These are phyloP conservation scores for Buathra laborator DNA, from an alignment of 2,888 invertebrate genomes.

Conservation along the genomic window DNA sequence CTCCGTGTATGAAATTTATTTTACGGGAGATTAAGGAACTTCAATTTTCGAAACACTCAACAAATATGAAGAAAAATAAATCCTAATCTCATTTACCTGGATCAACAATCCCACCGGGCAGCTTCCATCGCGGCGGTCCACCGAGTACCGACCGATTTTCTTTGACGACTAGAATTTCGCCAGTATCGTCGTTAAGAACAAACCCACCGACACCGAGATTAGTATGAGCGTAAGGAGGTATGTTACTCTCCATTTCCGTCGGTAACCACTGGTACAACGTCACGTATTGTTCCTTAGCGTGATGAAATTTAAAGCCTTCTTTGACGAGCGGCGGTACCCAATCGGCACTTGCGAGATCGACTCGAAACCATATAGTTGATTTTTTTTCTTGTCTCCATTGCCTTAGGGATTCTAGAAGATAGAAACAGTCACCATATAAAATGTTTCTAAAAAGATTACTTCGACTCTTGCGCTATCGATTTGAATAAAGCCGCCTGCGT, in stretches of 20 bases:
- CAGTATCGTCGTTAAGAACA: slow-evolving; percentile 90
- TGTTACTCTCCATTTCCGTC: slow-evolving; percentile 87
- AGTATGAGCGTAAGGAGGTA: slow-evolving; percentile 94
- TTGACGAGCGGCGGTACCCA: slow-evolving; percentile 92
- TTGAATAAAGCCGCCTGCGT: neutral
- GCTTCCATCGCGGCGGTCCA: slow-evolving; percentile 89
- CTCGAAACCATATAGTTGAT: slow-evolving; percentile 93
- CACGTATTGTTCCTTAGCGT: slow-evolving; percentile 92
- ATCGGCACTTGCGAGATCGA: slow-evolving; percentile 89
- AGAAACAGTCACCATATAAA: neutral
- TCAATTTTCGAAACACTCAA: neutral
- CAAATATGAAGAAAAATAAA: slow-evolving; percentile 1
- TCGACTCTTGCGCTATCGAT: neutral
- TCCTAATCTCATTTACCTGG: slow-evolving; percentile 87
- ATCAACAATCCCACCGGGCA: slow-evolving; percentile 97
- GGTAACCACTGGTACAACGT: slow-evolving; percentile 94
- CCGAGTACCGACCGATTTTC: slow-evolving; percentile 87
- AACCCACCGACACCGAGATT: slow-evolving; percentile 94
- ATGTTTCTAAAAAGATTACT: neutral
- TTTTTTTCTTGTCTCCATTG: slow-evolving; percentile 89
- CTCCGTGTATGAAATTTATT: neutral
- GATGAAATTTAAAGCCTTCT: slow-evolving; percentile 95
- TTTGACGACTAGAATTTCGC: slow-evolving; percentile 92
- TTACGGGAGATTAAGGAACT: neutral
- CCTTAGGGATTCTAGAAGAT: slow-evolving; percentile 88